Evolutionary conservation across 1,140 invertebrate species (phyloP).

Genomic region (Ooceraea biroi): DNA sequence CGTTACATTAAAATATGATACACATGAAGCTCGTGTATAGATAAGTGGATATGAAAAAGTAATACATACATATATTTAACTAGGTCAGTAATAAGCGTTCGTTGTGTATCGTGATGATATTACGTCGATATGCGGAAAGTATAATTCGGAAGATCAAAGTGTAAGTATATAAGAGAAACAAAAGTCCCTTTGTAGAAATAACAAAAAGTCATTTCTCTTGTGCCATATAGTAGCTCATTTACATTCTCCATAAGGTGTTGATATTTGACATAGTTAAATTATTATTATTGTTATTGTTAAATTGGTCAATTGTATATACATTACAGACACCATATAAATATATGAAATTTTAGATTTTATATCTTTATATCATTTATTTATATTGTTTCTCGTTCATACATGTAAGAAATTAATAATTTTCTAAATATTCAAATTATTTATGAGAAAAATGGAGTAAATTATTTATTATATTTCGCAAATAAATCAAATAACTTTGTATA

Average conservation of each 20-base stretch:
- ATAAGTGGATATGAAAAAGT: conserved; percentile 57
- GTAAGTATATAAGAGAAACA: conserved; percentile 32
- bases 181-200: conserved; percentile 21
- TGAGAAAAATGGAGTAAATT: not conserved
- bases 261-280: not conserved
- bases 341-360: conserved; percentile 3
- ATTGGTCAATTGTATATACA: not conserved
- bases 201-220: not conserved
- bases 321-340: too few relatives aligned
- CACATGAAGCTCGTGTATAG: conserved; percentile 47
- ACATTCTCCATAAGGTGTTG: not conserved
- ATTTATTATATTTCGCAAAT: conserved; percentile 20
- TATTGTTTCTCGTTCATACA: not conserved
- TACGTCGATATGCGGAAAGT: conserved; percentile 29
- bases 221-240: not conserved
- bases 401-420: not conserved
- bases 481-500: conserved; percentile 26
- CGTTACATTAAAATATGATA: conserved; percentile 40
- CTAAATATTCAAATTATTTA: not conserved
- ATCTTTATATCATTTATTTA: not conserved
- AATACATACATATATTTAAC: conserved; percentile 67
- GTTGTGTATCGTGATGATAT: conserved; percentile 9
- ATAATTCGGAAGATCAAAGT: conserved; percentile 25
- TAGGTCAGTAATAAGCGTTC: conserved; percentile 50
- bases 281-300: not conserved